Percentiles rank a stretch among this genome's conserved stretches.
These are phyloP conservation scores for Siniperca obscura DNA, from an alignment of 2,797 vertebrate genomes.

Conservation along the genomic window DNA sequence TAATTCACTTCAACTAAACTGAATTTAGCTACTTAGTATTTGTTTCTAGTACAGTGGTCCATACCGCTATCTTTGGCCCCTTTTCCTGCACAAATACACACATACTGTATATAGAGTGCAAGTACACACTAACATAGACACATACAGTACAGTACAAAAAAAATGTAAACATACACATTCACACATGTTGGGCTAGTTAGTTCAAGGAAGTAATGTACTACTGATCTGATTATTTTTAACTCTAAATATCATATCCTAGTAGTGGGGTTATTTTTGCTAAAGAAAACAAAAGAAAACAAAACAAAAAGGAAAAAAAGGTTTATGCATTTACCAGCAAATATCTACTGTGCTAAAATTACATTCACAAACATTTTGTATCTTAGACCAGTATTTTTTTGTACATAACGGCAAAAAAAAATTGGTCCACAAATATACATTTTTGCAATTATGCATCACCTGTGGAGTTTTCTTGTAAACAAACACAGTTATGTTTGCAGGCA, in stretches of 20 bases:
- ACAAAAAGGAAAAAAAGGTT: background rate
- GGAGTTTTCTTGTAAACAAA: slow-evolving; percentile 14
- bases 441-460: slow-evolving; percentile 14
- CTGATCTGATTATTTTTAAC: background rate
- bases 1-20: slow-evolving; percentile 68
- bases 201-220: background rate
- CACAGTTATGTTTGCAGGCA: background rate
- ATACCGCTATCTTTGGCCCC: slow-evolving; percentile 5
- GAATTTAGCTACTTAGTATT: slow-evolving; percentile 60
- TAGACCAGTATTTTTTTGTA: background rate
- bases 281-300: background rate
- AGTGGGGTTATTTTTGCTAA: background rate
- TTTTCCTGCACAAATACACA: slow-evolving; percentile 19
- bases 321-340: background rate
- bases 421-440: background rate
- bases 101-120: background rate
- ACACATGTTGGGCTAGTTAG: background rate
- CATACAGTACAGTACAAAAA: background rate
- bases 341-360: background rate
- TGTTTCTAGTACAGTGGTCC: slow-evolving; percentile 45
- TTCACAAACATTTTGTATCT: slow-evolving; percentile 3
- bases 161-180: background rate
- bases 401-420: background rate
- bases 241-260: background rate
- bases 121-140: background rate